phyloP scores from a whole-genome alignment of 2,797 vertebrate genomes.

The Sebastes kiyomatsui region DNA sequence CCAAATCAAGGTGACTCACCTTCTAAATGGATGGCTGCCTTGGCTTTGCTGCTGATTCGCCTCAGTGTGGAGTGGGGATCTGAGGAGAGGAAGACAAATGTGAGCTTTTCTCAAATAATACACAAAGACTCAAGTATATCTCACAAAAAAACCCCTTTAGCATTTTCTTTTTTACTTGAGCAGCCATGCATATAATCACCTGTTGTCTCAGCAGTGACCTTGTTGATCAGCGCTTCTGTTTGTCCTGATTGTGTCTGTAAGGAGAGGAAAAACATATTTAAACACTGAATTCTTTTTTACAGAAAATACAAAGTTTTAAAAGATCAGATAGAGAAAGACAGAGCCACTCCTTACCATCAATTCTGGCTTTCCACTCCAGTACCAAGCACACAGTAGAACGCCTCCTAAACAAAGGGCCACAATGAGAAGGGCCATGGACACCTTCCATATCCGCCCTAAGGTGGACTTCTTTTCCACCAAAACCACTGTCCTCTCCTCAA shows the following conservation, averaged over 20 bases:
- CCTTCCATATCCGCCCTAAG: constrained; percentile 57
- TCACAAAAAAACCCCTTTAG: neutral
- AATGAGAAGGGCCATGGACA: constrained; percentile 17
- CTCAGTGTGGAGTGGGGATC: constrained; percentile 64
- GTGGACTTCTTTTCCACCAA: constrained; percentile 64
- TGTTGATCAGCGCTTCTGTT: constrained; percentile 12
- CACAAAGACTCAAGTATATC: neutral
- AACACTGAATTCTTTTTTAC: neutral
- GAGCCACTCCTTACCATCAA: constrained; percentile 34
- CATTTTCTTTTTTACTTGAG: neutral
- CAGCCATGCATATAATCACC: constrained; percentile 44
- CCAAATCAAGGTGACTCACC: constrained; percentile 71
- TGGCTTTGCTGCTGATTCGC: constrained; percentile 64
- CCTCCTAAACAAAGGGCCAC: constrained; percentile 52
- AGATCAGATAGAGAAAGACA: neutral
- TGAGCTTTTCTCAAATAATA: constrained; percentile 30
- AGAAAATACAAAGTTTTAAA: neutral
- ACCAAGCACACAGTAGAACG: constrained; percentile 51
- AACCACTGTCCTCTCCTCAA: constrained; percentile 52
- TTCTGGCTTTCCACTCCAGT: constrained; percentile 37
- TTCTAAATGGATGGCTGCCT: constrained; percentile 82
- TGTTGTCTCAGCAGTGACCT: constrained; percentile 15
- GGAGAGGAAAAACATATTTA: neutral
- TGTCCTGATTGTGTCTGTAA: constrained; percentile 29
- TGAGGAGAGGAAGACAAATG: constrained; percentile 42